Base-by-base conservation (phyloP, 2,888 invertebrate genomes). In the Plusia festucae region DNA sequence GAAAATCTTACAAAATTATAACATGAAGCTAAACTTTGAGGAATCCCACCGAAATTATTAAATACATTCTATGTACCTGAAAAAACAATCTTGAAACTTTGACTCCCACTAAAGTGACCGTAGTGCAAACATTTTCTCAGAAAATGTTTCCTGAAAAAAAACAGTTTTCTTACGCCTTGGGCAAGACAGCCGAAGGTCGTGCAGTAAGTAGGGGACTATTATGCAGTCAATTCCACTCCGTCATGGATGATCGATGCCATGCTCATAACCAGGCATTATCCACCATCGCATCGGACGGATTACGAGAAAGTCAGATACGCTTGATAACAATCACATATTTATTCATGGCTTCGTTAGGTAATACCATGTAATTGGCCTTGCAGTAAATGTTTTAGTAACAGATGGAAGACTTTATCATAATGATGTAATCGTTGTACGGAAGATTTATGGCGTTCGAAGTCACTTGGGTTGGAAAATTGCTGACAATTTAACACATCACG, bases 171-270 rank as follows among this genome's bases (percentile, higher is more conserved):
- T n/a, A 13, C 54, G 30, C 22, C 44, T 22, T 59, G 44, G 49
- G 64, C 55, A 76, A 55, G 65, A 60, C 70, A 66, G 71, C 66
- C 58, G 72, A 82, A 81, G 82, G 81, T 80, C 78, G 70, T 0
- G 60, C 40, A 60, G 46, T 49, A 70, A 69, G 73, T 63, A 76
- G 58, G 55, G 62, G 60, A 34, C 69, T 70, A 78, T 81, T 74
- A 80, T 78, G 73, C 73, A 59, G 61, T 65, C 52, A 60, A 76
- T 81, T 70, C 74, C 69, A 76, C 62, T 69, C 54, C 62, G 73
- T 70, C 76, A 57, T 60, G 65, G 46, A 77, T 81, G 82, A 82
- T 82, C 82, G 81, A 82, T 82, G 82, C 46, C 64, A 65, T 51
- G 64, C 57, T 67, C 54, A 79, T 70, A 72, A 64, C 60, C 68